Percentiles rank a stretch among this genome's conserved stretches.
Conservation (phyloP, 2,113 vertebrate genomes). For the Trogon melanurus region DNA sequence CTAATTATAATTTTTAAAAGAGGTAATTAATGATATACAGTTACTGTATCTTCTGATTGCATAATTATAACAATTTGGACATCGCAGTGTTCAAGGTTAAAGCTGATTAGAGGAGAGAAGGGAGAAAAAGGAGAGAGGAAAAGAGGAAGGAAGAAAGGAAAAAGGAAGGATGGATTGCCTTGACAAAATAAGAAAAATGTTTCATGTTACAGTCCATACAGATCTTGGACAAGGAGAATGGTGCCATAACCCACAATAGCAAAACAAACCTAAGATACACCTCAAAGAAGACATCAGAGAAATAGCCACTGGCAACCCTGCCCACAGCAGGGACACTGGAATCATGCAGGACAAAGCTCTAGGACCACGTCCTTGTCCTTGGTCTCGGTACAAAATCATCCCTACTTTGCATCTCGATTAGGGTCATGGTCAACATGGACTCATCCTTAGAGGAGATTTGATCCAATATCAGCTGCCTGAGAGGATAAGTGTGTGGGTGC, state of each 20-base stretch:
- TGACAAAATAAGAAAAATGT: not conserved
- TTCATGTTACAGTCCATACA: not conserved
- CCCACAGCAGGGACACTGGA: not conserved
- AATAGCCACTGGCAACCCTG: fast-evolving
- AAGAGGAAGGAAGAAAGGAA: not conserved
- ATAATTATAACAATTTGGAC: not conserved
- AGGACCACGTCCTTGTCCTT: not conserved
- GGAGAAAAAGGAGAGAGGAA: not conserved
- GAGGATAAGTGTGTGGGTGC: not conserved
- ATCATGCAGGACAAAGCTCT: not conserved
- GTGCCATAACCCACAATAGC: not conserved
- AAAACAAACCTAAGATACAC: not conserved
- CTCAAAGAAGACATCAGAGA: not conserved
- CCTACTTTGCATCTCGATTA: not conserved
- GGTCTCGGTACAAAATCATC: not conserved
- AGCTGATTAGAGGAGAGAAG: not conserved
- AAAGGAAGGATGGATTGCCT: not conserved
- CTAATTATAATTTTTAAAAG: not conserved
- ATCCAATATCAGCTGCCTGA: fast-evolving
- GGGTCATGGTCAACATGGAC: fast-evolving
- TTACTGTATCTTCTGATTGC: not conserved
- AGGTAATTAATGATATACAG: not conserved
- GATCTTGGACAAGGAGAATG: not conserved
- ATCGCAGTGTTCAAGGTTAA: not conserved
- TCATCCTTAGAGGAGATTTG: not conserved